phyloP scores from a whole-genome alignment of 1,140 invertebrate species.

The Pectinophora gossypiella region DNA sequence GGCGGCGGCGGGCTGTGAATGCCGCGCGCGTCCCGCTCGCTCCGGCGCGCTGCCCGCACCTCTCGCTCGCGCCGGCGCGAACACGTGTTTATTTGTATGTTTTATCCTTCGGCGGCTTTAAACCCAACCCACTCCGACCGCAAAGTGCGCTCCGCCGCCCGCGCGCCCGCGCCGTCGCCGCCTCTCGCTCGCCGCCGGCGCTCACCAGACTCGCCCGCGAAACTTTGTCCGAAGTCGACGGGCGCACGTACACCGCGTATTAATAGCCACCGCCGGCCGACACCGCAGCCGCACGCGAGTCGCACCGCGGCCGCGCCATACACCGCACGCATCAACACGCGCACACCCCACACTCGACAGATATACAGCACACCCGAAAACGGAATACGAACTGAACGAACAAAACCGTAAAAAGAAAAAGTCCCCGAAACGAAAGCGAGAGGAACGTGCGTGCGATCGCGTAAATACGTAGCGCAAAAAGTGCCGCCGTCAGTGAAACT shows the following conservation, averaged over 20 bases:
- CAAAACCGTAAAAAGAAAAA: constrained; percentile 34
- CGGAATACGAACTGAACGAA: constrained; percentile 23
- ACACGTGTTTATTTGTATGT: constrained; percentile 78
- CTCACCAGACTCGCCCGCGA: constrained; percentile 62
- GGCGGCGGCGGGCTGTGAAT: constrained; percentile 41
- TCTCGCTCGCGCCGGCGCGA: constrained; percentile 74
- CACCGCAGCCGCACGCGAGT: constrained; percentile 48
- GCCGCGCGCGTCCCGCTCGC: constrained; percentile 66
- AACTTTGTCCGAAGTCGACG: constrained; percentile 71
- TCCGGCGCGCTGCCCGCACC: constrained; percentile 33
- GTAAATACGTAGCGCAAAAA: constrained; percentile 66
- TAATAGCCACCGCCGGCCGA: constrained; percentile 64
- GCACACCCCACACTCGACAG: constrained; percentile 23
- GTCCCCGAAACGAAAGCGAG: constrained; percentile 43
- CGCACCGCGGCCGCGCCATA: constrained; percentile 44
- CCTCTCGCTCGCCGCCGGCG: constrained; percentile 62
- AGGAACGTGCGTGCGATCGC: constrained; percentile 52
- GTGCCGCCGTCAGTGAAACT: constrained; percentile 68
- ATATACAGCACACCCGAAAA: constrained; percentile 15
- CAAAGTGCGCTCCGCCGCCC: constrained; percentile 70
- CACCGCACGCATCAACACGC: constrained; percentile 41
- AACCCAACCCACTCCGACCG: constrained; percentile 75
- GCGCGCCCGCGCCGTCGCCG: constrained; percentile 62
- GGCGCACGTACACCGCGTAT: constrained; percentile 67
- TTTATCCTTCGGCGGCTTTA: constrained; percentile 77